phyloP scores from a whole-genome alignment of 2,113 vertebrate species.

The Perccottus glenii region DNA sequence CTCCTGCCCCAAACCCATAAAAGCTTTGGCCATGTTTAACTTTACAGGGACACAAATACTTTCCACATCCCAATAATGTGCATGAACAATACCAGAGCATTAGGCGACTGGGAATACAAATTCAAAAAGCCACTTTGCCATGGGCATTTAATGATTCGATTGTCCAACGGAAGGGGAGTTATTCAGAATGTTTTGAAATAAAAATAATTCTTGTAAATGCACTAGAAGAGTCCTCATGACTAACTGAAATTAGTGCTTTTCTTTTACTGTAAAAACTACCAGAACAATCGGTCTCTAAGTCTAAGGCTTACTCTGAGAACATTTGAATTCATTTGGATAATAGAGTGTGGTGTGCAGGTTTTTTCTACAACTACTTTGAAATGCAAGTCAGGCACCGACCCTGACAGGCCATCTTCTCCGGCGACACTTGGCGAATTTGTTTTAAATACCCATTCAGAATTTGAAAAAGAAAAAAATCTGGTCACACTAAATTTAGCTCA shows the following conservation, averaged over 20 bases:
- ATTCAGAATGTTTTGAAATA: conserved; percentile 32
- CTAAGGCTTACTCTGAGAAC: conserved; percentile 29
- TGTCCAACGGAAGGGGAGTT: conserved; percentile 12
- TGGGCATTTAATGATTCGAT: conserved; percentile 25
- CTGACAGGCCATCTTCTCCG: conserved; percentile 8
- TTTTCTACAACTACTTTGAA: conserved; percentile 53
- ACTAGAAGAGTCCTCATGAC: conserved; percentile 24
- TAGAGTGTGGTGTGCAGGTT: conserved; percentile 34
- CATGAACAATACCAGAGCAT: conserved; percentile 68
- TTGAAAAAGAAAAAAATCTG: conserved; percentile 50
- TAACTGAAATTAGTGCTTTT: conserved; percentile 45
- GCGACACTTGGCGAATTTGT: conserved; percentile 39
- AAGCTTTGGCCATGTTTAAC: conserved; percentile 47
- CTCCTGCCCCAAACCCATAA: conserved; percentile 45
- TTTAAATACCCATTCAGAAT: conserved; percentile 50
- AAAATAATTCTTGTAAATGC: conserved; percentile 50
- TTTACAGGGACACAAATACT: conserved; percentile 60
- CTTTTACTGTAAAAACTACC: conserved; percentile 52
- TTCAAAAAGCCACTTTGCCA: conserved; percentile 59
- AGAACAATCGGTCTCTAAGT: conserved; percentile 42
- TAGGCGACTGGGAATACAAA: conserved; percentile 67
- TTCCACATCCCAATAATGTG: conserved; percentile 64
- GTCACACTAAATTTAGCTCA: conserved; percentile 47
- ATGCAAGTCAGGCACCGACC: conserved; percentile 47
- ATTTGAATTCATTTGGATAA: conserved; percentile 68